Evolutionary conservation across 2,113 vertebrate species (phyloP).

Genomic region (Clarias batrachus): DNA sequence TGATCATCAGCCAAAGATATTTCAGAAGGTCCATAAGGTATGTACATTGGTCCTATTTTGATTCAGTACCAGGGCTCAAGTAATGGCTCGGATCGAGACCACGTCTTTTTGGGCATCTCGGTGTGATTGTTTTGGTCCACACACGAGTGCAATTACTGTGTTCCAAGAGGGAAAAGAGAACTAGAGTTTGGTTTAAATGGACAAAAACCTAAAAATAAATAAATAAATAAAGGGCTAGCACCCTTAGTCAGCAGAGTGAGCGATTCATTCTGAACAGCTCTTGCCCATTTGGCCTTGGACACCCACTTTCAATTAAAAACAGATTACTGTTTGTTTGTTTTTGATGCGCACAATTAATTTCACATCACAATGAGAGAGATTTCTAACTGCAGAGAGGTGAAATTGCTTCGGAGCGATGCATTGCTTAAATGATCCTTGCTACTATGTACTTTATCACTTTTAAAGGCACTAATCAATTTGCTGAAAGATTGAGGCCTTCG

Average conservation of each 20-base stretch:
- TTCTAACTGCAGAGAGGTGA: constrained; percentile 28
- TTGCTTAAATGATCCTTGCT: constrained; percentile 39
- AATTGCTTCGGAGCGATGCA: constrained; percentile 31
- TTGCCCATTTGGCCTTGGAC: constrained; percentile 21
- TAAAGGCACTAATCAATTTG: constrained; percentile 36
- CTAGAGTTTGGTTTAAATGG: no score
- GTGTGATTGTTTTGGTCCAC: no score
- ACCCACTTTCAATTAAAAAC: constrained; percentile 45
- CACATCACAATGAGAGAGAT: constrained; percentile 27
- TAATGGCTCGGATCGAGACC: no score
- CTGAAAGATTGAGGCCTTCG: constrained; percentile 6
- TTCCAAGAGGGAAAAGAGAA: no score
- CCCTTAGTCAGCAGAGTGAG: constrained; percentile 16
- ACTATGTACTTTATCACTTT: constrained; percentile 38
- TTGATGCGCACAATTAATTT: constrained; percentile 45
- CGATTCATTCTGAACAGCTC: constrained; percentile 22
- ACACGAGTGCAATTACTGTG: no score
- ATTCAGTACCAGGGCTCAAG: no score
- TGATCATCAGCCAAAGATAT: no score
- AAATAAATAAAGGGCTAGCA: no score
- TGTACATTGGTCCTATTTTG: no score
- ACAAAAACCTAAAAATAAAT: no score
- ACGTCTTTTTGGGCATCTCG: no score
- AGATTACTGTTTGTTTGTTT: constrained; percentile 42
- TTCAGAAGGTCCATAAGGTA: no score